Base-by-base conservation (phyloP, 1,140 invertebrate species). In the Apocrypta bakeri region DNA sequence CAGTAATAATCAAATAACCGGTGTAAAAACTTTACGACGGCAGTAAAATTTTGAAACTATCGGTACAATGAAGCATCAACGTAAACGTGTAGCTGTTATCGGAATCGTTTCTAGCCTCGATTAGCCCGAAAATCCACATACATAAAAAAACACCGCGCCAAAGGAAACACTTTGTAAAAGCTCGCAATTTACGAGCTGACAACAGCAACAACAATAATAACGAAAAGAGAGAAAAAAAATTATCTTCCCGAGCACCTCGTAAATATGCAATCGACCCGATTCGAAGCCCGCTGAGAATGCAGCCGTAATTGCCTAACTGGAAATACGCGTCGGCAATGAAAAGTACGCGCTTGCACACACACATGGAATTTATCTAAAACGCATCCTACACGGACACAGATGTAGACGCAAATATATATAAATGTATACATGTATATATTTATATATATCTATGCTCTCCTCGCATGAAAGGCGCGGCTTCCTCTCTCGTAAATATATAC, bases 291-390 rank as follows among this genome's bases (percentile, higher is more conserved):
- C 31, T 29, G 27, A 63, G 74, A 71, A 77, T 77, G 31, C 64
- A 17, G 81, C 27, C 48, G 31, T 82, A 84, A 73, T 79, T 79
- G 68, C 82, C 81, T 84, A 82, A 85, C 80, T 84, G 77, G 82
- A 63, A 12, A 71, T 61, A 63, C 76, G 42, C 64, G 17, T 21
- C 48, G 81, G 21, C 56, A 25, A 40, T 24, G 77, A 37, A 82
- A 79, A 71, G 68, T 29, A 14, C 48, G 48, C 48, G 17, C 31
- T 17, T 17, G 17, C 31, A 27, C 3, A 64, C 17, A 24, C 33
- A 75, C 33, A 12, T 81, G 17, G 25, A 42, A 56, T 75, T 81
- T 81, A 75, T 75, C 48, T 42, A 33, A 72, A 42, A 74, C 63
- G 29, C 42, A 31, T 69, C 25, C 31, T 69, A 69, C 29, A 40